Percentiles rank a stretch among this genome's conserved stretches.
Evolutionary conservation across 2,113 vertebrate genomes (phyloP).

Genomic region (Centropus unirufus): DNA sequence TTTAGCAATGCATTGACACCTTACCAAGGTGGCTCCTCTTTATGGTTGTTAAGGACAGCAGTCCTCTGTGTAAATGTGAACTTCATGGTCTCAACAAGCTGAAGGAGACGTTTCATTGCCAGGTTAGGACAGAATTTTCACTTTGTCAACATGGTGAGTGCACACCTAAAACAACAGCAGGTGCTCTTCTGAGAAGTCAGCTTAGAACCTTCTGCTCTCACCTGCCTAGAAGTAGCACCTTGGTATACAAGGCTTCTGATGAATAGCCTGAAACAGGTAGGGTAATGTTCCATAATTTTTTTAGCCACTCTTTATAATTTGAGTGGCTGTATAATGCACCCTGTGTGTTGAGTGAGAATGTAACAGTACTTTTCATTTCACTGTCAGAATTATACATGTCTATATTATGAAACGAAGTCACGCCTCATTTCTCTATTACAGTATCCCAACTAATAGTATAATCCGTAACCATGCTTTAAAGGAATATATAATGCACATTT

Average conservation of each 20-base stretch:
- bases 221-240: neutral
- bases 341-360: neutral
- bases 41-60: neutral
- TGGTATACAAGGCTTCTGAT: neutral
- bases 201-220: neutral
- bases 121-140: constrained; percentile 23
- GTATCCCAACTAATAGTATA: neutral
- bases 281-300: constrained; percentile 4
- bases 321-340: neutral
- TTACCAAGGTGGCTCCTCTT: neutral
- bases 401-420: constrained; percentile 1
- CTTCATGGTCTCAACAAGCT: neutral
- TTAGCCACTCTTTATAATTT: neutral
- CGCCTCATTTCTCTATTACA: constrained; percentile 31
- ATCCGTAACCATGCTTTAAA: constrained; percentile 24
- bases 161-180: neutral
- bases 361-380: neutral
- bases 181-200: neutral
- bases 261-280: neutral
- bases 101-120: constrained; percentile 7
- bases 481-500: neutral
- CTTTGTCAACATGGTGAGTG: neutral
- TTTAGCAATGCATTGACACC: neutral
- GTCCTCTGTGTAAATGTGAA: neutral
- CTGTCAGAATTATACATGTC: constrained; percentile 3